Conservation (phyloP, 2,113 vertebrate species). For the Bothrops jararaca region DNA sequence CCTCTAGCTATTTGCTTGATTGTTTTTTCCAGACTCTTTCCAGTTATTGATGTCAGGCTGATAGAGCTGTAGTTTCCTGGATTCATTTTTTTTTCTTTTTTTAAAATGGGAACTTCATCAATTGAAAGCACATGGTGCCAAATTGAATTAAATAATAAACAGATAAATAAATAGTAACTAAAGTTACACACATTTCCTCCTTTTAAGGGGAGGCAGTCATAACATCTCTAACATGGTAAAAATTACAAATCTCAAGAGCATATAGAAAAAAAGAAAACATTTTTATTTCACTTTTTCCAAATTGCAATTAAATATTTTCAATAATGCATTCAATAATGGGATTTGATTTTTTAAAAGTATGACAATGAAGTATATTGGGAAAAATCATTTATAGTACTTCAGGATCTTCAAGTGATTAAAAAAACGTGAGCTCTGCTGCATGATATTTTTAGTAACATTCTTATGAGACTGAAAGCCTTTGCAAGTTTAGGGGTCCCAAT, state of each 20-base stretch:
- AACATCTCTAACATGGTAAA: background rate
- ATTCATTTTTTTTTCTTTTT: no score
- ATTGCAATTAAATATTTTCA: constrained; percentile 71
- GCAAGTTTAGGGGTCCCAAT: background rate
- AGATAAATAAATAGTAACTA: background rate
- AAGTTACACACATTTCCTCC: background rate
- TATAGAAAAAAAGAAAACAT: background rate
- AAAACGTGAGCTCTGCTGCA: background rate
- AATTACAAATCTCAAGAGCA: no score
- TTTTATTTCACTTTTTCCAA: constrained; percentile 63
- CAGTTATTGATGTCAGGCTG: no score
- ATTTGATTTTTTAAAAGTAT: constrained; percentile 63
- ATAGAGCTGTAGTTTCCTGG: no score
- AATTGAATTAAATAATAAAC: background rate
- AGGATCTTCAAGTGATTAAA: background rate
- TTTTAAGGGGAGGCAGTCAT: background rate
- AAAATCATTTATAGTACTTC: constrained; percentile 52
- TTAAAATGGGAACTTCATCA: background rate
- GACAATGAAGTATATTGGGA: constrained; percentile 60
- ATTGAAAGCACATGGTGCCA: background rate
- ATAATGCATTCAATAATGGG: constrained; percentile 66
- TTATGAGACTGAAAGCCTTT: background rate
- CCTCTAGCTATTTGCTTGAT: no score
- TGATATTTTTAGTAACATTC: background rate
- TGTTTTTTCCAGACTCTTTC: no score